Percentiles rank a stretch among this genome's conserved stretches.
Evolutionary conservation across 2,113 vertebrate genomes (phyloP).

Genomic region (Phodopus roborovskii): DNA sequence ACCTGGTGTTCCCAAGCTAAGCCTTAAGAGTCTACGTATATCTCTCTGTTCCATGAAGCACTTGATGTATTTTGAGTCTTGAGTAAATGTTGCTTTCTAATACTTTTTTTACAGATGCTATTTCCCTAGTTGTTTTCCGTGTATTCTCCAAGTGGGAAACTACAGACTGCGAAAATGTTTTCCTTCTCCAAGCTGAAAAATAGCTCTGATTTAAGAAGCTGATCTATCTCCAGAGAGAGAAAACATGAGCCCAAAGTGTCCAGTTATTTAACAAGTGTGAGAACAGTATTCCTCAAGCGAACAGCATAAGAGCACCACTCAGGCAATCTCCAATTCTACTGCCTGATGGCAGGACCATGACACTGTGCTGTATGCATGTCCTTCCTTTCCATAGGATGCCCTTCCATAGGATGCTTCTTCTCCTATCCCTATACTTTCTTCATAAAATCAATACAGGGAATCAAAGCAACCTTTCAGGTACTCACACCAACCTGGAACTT

Average conservation of each 20-base stretch:
- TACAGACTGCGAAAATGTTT: conserved; percentile 26
- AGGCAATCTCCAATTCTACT: neutral
- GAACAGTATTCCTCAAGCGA: neutral
- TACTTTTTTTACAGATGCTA: conserved; percentile 25
- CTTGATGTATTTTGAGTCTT: conserved; percentile 46
- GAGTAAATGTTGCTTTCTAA: conserved; percentile 38
- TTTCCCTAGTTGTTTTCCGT: conserved; percentile 7
- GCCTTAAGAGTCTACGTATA: conserved; percentile 43
- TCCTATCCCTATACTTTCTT: neutral
- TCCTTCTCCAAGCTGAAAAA: conserved; percentile 5
- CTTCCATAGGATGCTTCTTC: neutral
- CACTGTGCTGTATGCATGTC: neutral
- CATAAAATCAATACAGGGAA: neutral
- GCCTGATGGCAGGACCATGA: neutral
- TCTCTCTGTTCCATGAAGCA: conserved; percentile 52
- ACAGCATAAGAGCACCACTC: neutral
- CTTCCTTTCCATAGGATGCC: neutral
- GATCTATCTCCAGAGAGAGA: conserved; percentile 27
- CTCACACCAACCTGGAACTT: neutral
- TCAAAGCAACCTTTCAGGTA: neutral
- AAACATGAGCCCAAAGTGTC: conserved; percentile 10
- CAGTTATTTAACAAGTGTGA: neutral
- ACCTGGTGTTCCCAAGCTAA: neutral
- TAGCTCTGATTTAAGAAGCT: conserved; percentile 54
- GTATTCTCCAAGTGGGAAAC: conserved; percentile 30